A percentile compares a stretch with the other conserved stretches of the same genome.
These are phyloP conservation scores for Phengaris arion DNA, from an alignment of 2,888 invertebrate species.

Conservation along the genomic window DNA sequence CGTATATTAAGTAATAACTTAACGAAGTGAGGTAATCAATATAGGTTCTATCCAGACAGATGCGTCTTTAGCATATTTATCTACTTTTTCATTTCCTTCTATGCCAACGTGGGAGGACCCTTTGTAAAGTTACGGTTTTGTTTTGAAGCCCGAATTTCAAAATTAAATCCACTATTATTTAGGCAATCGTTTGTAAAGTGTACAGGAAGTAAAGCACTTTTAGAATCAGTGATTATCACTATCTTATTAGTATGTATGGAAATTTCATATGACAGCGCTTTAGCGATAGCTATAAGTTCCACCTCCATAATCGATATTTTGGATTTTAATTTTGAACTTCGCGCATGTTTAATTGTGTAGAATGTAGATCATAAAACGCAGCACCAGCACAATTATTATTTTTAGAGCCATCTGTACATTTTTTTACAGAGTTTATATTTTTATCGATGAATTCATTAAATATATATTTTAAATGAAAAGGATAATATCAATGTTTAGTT, in stretches of 20 bases:
- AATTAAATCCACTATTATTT: constrained; percentile 34
- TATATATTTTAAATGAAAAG: not conserved
- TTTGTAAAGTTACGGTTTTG: constrained; percentile 32
- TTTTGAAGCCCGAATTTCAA: constrained; percentile 11
- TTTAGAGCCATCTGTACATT: too few relatives aligned
- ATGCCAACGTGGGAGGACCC: constrained; percentile 32
- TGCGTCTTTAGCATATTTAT: constrained; percentile 6
- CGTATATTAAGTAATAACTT: not conserved
- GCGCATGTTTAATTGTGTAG: too few relatives aligned
- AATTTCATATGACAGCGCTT: not conserved
- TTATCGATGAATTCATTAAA: not conserved
- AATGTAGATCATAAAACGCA: too few relatives aligned
- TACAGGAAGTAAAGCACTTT: constrained; percentile 35
- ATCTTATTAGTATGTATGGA: constrained; percentile 28
- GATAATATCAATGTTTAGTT: not conserved
- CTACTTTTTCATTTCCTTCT: not conserved
- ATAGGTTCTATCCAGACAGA: not conserved
- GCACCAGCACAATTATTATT: too few relatives aligned
- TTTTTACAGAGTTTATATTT: not conserved
- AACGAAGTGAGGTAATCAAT: not conserved
- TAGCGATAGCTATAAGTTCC: constrained; percentile 18
- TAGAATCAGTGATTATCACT: constrained; percentile 36
- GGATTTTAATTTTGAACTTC: constrained; percentile 28
- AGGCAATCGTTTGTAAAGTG: constrained; percentile 38
- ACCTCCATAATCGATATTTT: constrained; percentile 9